These are phyloP conservation scores for Calypte anna DNA, from an alignment of 2,113 vertebrate genomes.

Conservation along the genomic window DNA sequence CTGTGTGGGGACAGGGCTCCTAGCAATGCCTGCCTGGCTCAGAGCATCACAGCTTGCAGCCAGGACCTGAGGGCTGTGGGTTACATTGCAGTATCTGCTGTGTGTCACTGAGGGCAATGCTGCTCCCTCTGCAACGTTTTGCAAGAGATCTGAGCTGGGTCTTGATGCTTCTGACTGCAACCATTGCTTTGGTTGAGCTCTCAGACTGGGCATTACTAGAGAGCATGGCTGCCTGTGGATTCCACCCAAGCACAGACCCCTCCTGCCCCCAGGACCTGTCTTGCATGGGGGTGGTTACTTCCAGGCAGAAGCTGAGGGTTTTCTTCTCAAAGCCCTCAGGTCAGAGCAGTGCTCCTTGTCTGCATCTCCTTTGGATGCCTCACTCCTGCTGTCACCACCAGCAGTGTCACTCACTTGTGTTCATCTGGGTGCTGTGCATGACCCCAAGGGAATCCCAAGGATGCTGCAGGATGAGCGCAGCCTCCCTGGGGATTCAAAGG, in stretches of 20 bases:
- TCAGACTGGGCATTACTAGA: neutral
- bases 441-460: accelerated
- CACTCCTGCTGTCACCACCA: neutral
- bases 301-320: neutral
- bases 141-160: neutral
- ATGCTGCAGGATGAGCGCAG: neutral
- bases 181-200: neutral
- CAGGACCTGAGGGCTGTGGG: accelerated
- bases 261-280: accelerated
- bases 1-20: neutral
- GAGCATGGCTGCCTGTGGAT: neutral
- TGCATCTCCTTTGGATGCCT: neutral
- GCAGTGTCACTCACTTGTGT: neutral
- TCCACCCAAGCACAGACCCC: neutral
- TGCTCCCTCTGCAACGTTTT: neutral
- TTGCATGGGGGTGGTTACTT: neutral
- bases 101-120: accelerated
- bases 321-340: neutral
- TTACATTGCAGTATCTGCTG: neutral
- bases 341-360: neutral
- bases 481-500: neutral
- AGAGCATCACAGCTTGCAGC: accelerated
- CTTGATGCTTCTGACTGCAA: neutral
- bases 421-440: neutral
- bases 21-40: neutral